Evolutionary conservation across 2,888 invertebrate genomes (phyloP).

Genomic region (Latrodectus elegans): DNA sequence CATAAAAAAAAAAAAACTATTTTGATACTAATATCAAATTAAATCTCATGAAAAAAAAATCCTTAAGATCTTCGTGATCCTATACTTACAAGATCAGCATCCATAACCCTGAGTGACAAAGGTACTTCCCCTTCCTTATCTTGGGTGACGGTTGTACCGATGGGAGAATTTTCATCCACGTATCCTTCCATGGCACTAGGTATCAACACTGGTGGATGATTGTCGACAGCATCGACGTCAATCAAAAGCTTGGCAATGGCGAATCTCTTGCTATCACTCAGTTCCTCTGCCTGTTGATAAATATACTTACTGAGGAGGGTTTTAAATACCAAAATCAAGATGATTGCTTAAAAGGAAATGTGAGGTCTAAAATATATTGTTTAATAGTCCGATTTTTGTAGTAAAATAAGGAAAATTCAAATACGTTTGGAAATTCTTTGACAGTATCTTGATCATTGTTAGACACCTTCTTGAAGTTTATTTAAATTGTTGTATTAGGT

Average conservation of each 20-base stretch:
- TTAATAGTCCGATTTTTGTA: no score
- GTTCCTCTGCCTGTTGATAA: conserved; percentile 84
- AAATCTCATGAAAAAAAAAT: no score
- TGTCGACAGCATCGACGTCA: conserved; percentile 89
- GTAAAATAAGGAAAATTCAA: no score
- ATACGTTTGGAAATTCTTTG: no score
- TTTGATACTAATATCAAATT: no score
- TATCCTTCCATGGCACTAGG: conserved; percentile 74
- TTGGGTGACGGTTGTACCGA: conserved; percentile 87
- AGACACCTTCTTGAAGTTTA: no score
- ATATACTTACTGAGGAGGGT: background rate
- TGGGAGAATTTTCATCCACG: conserved; percentile 89
- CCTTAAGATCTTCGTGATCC: no score
- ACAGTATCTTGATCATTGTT: no score
- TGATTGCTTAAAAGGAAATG: no score
- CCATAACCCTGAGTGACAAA: conserved; percentile 84
- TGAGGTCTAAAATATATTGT: no score
- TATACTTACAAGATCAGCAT: conserved; percentile 86
- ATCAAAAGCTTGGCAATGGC: conserved; percentile 88
- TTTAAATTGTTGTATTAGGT: no score
- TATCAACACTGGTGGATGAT: conserved; percentile 85
- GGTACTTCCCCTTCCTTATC: conserved; percentile 79
- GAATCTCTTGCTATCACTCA: conserved; percentile 84
- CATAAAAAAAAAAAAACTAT: background rate
- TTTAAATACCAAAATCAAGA: no score